Percentiles rank a stretch among this genome's conserved stretches.
Evolutionary conservation across 1,140 invertebrate species (phyloP).

Genomic region (Bombus fervidus): DNA sequence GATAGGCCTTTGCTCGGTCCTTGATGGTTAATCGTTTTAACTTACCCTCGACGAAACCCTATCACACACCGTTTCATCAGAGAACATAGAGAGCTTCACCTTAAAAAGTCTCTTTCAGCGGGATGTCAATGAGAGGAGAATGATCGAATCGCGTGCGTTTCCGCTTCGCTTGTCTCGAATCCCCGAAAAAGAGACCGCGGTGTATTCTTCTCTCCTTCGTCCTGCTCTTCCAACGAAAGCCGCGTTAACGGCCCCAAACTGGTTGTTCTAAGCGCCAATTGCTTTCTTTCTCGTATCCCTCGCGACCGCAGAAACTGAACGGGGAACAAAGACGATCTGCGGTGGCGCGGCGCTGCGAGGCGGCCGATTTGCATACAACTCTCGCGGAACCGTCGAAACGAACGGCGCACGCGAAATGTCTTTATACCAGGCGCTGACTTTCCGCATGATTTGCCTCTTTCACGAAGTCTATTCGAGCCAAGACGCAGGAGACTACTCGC

Average conservation of each 20-base stretch:
- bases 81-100: background rate
- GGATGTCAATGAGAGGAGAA: background rate
- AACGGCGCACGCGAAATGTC: constrained; percentile 19
- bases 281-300: background rate
- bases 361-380: constrained; percentile 47
- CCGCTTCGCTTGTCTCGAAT: background rate
- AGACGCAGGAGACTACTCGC: background rate
- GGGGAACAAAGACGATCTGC: constrained; percentile 41
- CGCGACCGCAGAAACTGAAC: constrained; percentile 1
- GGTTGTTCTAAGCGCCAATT: constrained; percentile 25
- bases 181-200: background rate
- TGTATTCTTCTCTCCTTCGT: background rate
- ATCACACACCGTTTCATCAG: background rate
- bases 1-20: too few relatives aligned
- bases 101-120: background rate
- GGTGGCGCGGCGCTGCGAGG: constrained; percentile 32
- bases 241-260: constrained; percentile 21
- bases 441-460: constrained; percentile 41
- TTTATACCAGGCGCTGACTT: constrained; percentile 38
- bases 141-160: constrained; percentile 41
- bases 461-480: background rate
- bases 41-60: too few relatives aligned
- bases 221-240: background rate
- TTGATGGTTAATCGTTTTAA: too few relatives aligned
- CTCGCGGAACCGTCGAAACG: background rate